Percentiles rank a stretch among this genome's conserved stretches.
Evolutionary conservation across 1,140 invertebrate genomes (phyloP).

Genomic region (Chironomus striatipennis): DNA sequence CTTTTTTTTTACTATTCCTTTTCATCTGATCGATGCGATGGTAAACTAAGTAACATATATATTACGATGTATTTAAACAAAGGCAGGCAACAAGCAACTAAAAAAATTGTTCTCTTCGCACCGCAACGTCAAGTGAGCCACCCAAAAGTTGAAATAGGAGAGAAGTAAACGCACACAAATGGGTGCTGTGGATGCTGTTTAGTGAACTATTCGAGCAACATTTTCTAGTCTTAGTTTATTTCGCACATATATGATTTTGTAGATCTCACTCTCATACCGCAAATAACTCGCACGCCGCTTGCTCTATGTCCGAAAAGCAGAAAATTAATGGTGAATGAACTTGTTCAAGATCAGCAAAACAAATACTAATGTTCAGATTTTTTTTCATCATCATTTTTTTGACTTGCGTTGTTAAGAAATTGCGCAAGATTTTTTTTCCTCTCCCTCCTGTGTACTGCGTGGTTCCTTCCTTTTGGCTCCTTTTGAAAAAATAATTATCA

Average conservation of each 20-base stretch:
- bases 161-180: conserved; percentile 12
- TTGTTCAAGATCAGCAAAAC: conserved; percentile 23
- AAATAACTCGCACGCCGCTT: not conserved
- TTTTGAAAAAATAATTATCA: no score
- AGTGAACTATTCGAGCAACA: not conserved
- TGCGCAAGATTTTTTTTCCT: not conserved
- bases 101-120: no score
- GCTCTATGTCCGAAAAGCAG: not conserved
- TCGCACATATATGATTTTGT: conserved; percentile 1
- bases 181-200: conserved; percentile 8
- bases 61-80: not conserved
- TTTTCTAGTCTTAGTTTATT: not conserved
- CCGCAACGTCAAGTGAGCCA: not conserved
- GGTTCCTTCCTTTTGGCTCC: no score
- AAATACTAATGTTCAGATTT: conserved; percentile 17
- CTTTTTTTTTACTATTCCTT: not conserved
- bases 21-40: not conserved
- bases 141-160: not conserved
- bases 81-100: no score
- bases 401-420: not conserved
- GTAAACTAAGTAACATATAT: not conserved
- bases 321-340: conserved; percentile 18
- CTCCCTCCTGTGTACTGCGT: no score
- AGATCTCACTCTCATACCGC: not conserved
- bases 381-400: not conserved